Evolutionary conservation across 2,797 vertebrate genomes (phyloP).

Genomic region (Micromesistius poutassou): DNA sequence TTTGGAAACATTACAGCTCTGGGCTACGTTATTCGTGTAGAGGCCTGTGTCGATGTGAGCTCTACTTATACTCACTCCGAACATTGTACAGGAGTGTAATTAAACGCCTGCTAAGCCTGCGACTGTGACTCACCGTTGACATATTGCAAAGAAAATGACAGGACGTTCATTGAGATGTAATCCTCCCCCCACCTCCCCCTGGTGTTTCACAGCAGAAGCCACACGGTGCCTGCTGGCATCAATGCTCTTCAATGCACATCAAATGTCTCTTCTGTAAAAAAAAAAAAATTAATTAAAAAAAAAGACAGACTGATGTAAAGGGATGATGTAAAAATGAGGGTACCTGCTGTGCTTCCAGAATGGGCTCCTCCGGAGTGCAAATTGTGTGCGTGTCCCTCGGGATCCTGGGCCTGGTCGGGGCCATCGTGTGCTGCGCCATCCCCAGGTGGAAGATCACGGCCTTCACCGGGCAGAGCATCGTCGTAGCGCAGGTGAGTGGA

Average conservation of each 20-base stretch:
- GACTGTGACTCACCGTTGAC: too few species aligned
- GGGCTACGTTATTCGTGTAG: conserved; percentile 41
- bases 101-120: too few species aligned
- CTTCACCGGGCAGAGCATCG: conserved; percentile 68
- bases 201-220: too few species aligned
- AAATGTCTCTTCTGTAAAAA: background rate
- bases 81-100: too few species aligned
- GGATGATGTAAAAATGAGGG: too few species aligned
- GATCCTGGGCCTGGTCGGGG: conserved; percentile 68
- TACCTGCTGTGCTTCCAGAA: conserved; percentile 27
- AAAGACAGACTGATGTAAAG: background rate
- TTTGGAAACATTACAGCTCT: conserved; percentile 19
- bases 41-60: conserved; percentile 19
- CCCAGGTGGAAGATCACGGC: conserved; percentile 73
- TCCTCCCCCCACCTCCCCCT: too few species aligned
- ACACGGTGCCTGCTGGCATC: too few species aligned
- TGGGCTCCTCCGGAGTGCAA: conserved; percentile 70
- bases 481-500: conserved; percentile 68
- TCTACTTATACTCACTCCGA: background rate
- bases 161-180: too few species aligned
- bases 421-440: conserved; percentile 65
- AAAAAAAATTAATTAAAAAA: too few species aligned
- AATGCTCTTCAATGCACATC: too few species aligned
- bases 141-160: too few species aligned
- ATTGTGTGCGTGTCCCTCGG: conserved; percentile 66